A percentile compares a stretch with the other conserved stretches of the same genome.
These are phyloP conservation scores for Boloria euphrosyne DNA, from an alignment of 2,888 invertebrate species.

Conservation along the genomic window DNA sequence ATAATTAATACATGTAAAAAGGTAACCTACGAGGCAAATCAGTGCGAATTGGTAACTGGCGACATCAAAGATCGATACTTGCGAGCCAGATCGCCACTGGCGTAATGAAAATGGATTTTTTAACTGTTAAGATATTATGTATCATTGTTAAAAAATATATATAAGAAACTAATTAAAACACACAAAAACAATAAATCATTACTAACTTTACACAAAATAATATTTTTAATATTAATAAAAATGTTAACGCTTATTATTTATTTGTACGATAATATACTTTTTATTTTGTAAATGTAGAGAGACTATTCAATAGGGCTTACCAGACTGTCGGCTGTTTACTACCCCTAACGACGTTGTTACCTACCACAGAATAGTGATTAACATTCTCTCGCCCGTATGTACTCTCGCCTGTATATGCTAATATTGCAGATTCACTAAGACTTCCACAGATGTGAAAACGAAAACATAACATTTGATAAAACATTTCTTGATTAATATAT, in stretches of 20 bases:
- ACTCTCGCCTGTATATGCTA: background rate
- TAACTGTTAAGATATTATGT: background rate
- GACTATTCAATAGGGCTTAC: background rate
- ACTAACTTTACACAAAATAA: no score
- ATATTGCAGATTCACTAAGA: background rate
- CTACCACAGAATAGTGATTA: slow-evolving; percentile 1
- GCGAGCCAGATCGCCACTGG: background rate
- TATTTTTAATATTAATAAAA: no score
- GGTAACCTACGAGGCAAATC: background rate
- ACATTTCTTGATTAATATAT: no score
- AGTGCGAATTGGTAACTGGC: slow-evolving; percentile 1
- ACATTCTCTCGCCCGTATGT: background rate
- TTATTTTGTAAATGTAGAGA: background rate
- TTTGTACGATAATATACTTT: no score
- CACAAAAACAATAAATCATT: no score
- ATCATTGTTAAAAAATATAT: no score
- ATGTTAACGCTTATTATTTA: no score
- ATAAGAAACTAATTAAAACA: no score
- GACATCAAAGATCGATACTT: slow-evolving; percentile 8
- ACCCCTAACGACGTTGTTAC: background rate
- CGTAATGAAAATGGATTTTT: background rate
- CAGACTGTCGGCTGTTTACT: background rate
- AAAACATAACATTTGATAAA: no score
- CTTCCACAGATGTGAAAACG: no score
- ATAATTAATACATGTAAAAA: background rate